Conservation (phyloP, 2,797 vertebrate species). For the Leucoraja ocellata region DNA sequence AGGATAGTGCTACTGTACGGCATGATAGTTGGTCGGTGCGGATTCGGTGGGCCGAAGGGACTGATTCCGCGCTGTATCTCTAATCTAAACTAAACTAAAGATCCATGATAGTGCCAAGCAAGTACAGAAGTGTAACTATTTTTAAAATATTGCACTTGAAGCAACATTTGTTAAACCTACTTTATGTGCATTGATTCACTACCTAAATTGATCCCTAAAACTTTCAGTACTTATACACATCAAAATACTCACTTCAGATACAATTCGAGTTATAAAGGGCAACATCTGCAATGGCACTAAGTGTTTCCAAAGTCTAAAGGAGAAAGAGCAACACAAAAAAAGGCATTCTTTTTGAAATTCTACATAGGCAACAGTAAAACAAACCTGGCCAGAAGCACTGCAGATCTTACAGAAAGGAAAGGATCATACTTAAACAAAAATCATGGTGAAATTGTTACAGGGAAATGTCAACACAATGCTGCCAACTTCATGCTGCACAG, state of each 20-base stretch:
- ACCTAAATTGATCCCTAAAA: not conserved
- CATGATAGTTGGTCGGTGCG: no score
- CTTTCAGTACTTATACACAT: not conserved
- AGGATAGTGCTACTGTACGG: no score
- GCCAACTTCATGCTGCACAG: not conserved
- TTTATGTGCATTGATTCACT: not conserved
- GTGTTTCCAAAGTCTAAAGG: not conserved
- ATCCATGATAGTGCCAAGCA: no score
- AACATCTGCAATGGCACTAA: not conserved
- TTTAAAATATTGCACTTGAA: not conserved
- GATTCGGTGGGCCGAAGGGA: no score
- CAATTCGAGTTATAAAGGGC: not conserved
- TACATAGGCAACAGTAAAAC: not conserved
- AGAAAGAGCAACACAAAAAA: not conserved
- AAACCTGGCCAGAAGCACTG: not conserved
- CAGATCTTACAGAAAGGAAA: slow-evolving; percentile 6
- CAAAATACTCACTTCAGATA: not conserved
- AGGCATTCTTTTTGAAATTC: not conserved
- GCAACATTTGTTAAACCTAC: not conserved
- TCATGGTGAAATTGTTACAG: not conserved
- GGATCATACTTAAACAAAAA: not conserved
- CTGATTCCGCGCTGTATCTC: no score
- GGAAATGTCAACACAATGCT: slow-evolving; percentile 23
- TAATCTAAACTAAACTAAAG: no score
- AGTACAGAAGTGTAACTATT: no score